phyloP scores from a whole-genome alignment of 2,888 invertebrate species.

The Sycophila texana region DNA sequence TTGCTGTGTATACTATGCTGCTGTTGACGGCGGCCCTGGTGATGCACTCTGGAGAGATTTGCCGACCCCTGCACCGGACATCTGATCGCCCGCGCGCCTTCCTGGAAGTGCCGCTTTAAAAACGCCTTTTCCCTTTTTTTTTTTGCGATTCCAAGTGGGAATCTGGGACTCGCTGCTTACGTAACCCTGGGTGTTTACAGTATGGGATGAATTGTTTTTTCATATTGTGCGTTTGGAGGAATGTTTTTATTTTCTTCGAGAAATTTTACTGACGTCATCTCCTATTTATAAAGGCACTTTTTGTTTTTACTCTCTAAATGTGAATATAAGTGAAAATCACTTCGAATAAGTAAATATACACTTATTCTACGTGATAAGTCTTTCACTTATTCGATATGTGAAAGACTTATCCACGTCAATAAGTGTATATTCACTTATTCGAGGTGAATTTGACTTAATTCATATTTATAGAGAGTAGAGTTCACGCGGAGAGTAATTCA shows the following conservation, averaged over 20 bases:
- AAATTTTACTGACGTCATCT: neutral
- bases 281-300: neutral
- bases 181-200: neutral
- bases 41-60: neutral
- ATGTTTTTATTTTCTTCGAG: neutral
- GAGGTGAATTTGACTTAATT: too few relatives aligned
- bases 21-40: too few relatives aligned
- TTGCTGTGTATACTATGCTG: neutral
- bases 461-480: too few relatives aligned
- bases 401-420: too few relatives aligned
- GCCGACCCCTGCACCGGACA: neutral
- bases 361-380: too few relatives aligned
- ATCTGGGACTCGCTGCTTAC: neutral
- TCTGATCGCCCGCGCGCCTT: constrained; percentile 1
- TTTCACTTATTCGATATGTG: too few relatives aligned
- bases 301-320: too few relatives aligned
- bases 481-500: too few relatives aligned
- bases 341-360: too few relatives aligned
- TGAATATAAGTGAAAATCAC: too few relatives aligned
- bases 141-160: neutral
- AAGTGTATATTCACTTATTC: too few relatives aligned
- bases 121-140: neutral
- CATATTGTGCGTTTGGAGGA: neutral
- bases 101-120: constrained; percentile 11
- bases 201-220: neutral